These are phyloP conservation scores for Menidia menidia DNA, from an alignment of 2,797 vertebrate genomes.

Conservation along the genomic window DNA sequence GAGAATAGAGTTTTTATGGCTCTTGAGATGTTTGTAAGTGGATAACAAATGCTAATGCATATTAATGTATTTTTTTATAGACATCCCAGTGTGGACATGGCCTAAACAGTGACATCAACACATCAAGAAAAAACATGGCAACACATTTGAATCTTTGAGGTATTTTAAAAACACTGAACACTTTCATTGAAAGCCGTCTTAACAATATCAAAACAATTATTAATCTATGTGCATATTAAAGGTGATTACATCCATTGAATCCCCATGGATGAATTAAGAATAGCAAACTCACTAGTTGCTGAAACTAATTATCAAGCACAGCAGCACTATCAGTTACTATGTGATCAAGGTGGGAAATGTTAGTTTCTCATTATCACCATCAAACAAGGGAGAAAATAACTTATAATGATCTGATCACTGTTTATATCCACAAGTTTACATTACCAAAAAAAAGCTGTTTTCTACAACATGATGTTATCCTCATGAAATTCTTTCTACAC, in stretches of 20 bases:
- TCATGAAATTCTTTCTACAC: neutral
- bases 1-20: too few species aligned
- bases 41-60: too few species aligned
- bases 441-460: neutral
- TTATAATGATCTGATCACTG: slow-evolving; percentile 1
- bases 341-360: neutral
- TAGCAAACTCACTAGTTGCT: slow-evolving; percentile 4
- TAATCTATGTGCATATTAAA: slow-evolving; percentile 8
- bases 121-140: too few species aligned
- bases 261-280: slow-evolving; percentile 1
- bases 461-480: neutral
- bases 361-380: slow-evolving; percentile 13
- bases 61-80: too few species aligned
- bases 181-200: neutral
- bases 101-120: too few species aligned
- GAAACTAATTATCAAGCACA: slow-evolving; percentile 3
- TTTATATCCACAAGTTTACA: slow-evolving; percentile 8
- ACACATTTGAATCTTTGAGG: too few species aligned
- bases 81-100: too few species aligned
- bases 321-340: neutral
- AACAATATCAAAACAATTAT: slow-evolving; percentile 1
- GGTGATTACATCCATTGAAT: slow-evolving; percentile 14
- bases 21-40: too few species aligned
- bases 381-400: slow-evolving; percentile 4
- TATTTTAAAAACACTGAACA: too few species aligned